Evolutionary conservation across 2,888 invertebrate genomes (phyloP).

Genomic region (Xestobium rufovillosum): DNA sequence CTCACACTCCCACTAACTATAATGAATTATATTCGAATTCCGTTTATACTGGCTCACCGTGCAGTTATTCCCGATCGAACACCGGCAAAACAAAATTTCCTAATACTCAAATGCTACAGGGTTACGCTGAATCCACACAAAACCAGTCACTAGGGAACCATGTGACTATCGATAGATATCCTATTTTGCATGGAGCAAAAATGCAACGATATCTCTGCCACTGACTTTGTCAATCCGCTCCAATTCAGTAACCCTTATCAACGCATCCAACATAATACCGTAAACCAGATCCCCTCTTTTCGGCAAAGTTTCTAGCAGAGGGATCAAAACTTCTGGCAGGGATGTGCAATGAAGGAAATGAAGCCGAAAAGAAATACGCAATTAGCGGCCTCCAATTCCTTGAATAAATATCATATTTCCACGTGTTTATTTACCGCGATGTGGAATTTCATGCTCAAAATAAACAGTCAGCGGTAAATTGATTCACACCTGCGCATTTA

Average conservation of each 20-base stretch:
- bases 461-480: no score
- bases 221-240: conserved; percentile 41
- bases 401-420: no score
- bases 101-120: no score
- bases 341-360: conserved; percentile 35
- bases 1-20: neutral
- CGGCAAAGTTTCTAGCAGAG: conserved; percentile 37
- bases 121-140: conserved; percentile 22
- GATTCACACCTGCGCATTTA: no score
- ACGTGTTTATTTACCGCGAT: no score
- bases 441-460: no score
- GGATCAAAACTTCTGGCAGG: conserved; percentile 37
- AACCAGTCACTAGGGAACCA: conserved; percentile 56
- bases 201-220: conserved; percentile 47
- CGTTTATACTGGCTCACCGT: neutral
- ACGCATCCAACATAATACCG: conserved; percentile 6
- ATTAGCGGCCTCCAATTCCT: no score
- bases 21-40: neutral
- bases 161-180: conserved; percentile 64
- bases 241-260: conserved; percentile 15
- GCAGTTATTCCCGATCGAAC: no score
- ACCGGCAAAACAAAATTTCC: no score
- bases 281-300: conserved; percentile 12
- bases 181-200: conserved; percentile 76
- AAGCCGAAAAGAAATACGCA: no score